Evolutionary conservation across 2,113 vertebrate genomes (phyloP), one percentile per base, ranked within the genome.

Genomic region (Lagopus muta): DNA sequence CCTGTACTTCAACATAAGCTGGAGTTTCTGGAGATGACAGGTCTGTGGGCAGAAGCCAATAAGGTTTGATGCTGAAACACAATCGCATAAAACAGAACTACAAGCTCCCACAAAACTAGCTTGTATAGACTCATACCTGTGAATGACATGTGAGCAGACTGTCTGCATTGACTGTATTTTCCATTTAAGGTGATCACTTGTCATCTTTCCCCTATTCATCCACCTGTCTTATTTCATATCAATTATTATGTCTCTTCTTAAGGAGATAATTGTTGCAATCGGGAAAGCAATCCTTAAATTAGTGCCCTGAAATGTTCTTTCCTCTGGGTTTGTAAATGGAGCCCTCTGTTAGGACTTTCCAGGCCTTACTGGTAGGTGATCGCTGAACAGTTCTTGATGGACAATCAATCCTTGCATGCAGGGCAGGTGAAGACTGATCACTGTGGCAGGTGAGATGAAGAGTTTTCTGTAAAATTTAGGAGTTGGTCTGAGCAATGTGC

Each of bases 91-190:
- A 61, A 86, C 87, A 72, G 73, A 91, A 86, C 93, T 90, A 94
- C 86, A 90, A 86, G 74, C 82, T 83, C 87, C 94, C 90, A 82
- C 89, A 91, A 92, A 90, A 94, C 76, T 69, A 83, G 82, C 91
- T 94, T 96, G 91, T 83, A 95, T 40, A 88, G 95, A 92, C 89
- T 83, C 82, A 90, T 94, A 83, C 75, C 91, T 64, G 24, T 66
- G 80, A 81, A 91, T 72, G 92, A 95, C 61, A 74, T 55, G 69
- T 25, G 76, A 89, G 43, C 80, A 91, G 65, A n/a, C 61, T 72
- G 58, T 71, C 89, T 90, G 58, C 70, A 50, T 69, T 62, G 54
- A 86, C 88, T 84, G n/a, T 83, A 42, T 92, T 95, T 95, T 96
- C 94, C 86, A 82, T 94, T 94, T 94, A 90, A 90, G 92, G 80